A percentile compares a stretch with the other conserved stretches of the same genome.
phyloP scores from a whole-genome alignment of 2,797 vertebrate genomes.

The Hydrocynus forskahlii region DNA sequence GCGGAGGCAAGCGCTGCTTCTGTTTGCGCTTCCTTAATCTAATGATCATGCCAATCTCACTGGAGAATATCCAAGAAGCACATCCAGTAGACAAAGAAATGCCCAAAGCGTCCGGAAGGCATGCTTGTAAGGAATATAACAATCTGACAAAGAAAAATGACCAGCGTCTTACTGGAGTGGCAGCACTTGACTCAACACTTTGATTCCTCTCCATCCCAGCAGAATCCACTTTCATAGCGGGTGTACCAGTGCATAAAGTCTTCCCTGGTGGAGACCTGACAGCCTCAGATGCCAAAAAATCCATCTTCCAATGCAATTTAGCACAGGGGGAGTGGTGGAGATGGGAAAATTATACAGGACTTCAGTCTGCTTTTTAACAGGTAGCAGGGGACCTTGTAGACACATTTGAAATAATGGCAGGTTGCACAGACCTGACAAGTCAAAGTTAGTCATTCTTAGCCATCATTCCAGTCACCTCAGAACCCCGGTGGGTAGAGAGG shows the following conservation, averaged over 20 bases:
- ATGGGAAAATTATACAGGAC: conserved; percentile 87
- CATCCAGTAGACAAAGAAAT: conserved; percentile 42
- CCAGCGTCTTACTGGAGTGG: conserved; percentile 72
- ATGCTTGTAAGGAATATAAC: conserved; percentile 72
- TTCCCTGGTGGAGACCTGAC: conserved; percentile 77
- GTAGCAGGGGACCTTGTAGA: conserved; percentile 75
- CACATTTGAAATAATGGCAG: conserved; percentile 80
- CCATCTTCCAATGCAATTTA: conserved; percentile 80
- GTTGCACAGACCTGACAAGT: conserved; percentile 81
- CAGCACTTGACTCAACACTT: conserved; percentile 76
- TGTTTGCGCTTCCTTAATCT: conserved; percentile 49
- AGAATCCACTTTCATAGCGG: conserved; percentile 78
- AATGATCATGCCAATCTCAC: conserved; percentile 45
- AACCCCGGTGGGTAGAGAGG: conserved; percentile 70
- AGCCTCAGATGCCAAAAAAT: conserved; percentile 77
- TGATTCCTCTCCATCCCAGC: conserved; percentile 71
- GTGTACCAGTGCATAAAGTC: conserved; percentile 79
- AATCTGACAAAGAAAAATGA: conserved; percentile 71
- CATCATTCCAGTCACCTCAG: conserved; percentile 77
- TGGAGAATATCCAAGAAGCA: conserved; percentile 46
- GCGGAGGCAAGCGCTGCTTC: conserved; percentile 24
- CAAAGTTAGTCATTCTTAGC: conserved; percentile 82
- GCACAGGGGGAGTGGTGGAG: conserved; percentile 77
- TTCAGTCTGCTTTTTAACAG: conserved; percentile 80
- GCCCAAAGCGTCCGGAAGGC: conserved; percentile 48